phyloP scores from a whole-genome alignment of 2,797 vertebrate species.

The Huso huso region DNA sequence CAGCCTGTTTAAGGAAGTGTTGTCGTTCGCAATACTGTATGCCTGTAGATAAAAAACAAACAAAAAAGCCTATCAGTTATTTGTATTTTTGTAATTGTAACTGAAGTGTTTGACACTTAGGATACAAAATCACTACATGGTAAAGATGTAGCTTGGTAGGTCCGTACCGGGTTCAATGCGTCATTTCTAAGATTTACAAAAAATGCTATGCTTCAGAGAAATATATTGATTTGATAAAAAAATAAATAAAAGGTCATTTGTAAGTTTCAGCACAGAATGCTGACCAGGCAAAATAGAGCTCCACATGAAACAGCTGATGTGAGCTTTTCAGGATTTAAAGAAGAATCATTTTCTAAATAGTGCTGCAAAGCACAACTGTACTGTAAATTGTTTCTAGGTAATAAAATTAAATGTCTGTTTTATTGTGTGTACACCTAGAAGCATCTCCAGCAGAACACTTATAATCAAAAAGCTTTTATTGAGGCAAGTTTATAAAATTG shows the following conservation, averaged over 20 bases:
- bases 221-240: background rate
- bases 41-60: too few species aligned
- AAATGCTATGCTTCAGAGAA: too few species aligned
- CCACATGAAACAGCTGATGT: constrained; percentile 22
- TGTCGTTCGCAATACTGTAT: too few species aligned
- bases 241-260: constrained; percentile 12
- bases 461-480: background rate
- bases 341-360: constrained; percentile 26
- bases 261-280: constrained; percentile 24
- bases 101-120: too few species aligned
- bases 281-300: constrained; percentile 20
- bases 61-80: too few species aligned
- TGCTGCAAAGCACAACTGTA: constrained; percentile 13
- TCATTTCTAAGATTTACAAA: too few species aligned
- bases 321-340: constrained; percentile 17
- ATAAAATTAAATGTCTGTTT: constrained; percentile 14
- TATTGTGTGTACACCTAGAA: background rate
- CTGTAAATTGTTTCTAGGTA: constrained; percentile 8
- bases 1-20: too few species aligned
- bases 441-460: background rate
- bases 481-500: background rate
- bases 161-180: too few species aligned
- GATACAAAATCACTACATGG: too few species aligned
- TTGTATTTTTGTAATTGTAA: too few species aligned
- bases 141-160: too few species aligned